Evolutionary conservation across 2,888 invertebrate species (phyloP).

Genomic region (Diarsia dahlii): DNA sequence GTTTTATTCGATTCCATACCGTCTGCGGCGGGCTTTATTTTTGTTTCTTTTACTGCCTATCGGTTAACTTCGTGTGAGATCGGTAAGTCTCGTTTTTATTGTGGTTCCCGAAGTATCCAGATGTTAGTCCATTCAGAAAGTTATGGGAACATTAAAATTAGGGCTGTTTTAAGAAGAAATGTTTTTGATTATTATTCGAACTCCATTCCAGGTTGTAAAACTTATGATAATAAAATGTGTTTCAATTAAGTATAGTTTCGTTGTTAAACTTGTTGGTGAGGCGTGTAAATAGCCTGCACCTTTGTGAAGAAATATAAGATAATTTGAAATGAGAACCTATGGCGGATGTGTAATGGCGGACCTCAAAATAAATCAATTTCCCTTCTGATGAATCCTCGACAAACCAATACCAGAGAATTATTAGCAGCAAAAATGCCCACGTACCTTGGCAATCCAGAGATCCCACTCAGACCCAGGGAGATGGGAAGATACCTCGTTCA

Average conservation of each 20-base stretch:
- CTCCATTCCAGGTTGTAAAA: conserved; percentile 37
- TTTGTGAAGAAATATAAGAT: no score
- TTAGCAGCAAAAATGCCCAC: no score
- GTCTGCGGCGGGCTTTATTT: conserved; percentile 73
- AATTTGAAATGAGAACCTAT: no score
- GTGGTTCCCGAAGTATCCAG: conserved; percentile 71
- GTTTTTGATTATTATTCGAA: conserved; percentile 61
- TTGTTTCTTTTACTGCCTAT: conserved; percentile 77
- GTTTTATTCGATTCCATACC: conserved; percentile 71
- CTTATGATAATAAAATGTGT: conserved; percentile 28
- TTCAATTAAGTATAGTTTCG: conserved; percentile 35
- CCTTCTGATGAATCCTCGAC: no score
- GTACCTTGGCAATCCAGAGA: no score
- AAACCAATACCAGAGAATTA: no score
- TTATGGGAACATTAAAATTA: conserved; percentile 60
- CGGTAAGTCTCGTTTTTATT: conserved; percentile 74
- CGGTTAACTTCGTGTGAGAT: conserved; percentile 83
- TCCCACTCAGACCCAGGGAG: no score
- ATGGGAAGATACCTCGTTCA: no score
- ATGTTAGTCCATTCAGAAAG: conserved; percentile 73
- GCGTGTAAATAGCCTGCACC: no score
- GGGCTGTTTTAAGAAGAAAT: conserved; percentile 58
- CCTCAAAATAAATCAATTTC: no score
- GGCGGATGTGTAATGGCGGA: no score
- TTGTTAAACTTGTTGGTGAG: conserved; percentile 51